Evolutionary conservation across 2,888 invertebrate species (phyloP).

Genomic region (Antheraea assamensis): DNA sequence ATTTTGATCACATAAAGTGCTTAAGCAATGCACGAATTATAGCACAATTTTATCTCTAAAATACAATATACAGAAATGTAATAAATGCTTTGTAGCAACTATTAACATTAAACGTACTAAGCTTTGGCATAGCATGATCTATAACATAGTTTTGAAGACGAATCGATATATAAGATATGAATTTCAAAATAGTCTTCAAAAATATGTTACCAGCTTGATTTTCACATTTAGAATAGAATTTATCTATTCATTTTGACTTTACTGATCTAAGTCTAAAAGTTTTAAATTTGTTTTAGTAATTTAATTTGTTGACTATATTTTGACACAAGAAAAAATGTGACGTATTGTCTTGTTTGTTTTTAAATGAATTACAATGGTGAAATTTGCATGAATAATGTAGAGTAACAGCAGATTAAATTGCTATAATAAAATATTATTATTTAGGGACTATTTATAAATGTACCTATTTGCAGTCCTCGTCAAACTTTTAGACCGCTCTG

Average conservation of each 20-base stretch:
- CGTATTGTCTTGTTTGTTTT: neutral
- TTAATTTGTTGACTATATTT: neutral
- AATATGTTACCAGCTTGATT: constrained; percentile 38
- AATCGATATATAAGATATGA: neutral
- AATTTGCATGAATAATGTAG: neutral
- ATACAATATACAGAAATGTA: neutral
- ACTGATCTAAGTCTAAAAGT: neutral
- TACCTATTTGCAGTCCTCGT: neutral
- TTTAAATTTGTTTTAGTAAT: neutral
- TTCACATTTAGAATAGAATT: constrained; percentile 29
- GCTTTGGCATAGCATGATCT: constrained; percentile 27
- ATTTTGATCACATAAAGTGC: neutral
- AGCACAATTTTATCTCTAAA: neutral
- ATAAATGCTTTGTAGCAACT: neutral
- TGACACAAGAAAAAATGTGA: too few relatives aligned
- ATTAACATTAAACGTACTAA: constrained; percentile 30
- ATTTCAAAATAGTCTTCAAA: constrained; percentile 28
- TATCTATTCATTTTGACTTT: constrained; percentile 37
- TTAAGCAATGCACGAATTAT: constrained; percentile 11
- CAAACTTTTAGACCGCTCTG: too few relatives aligned
- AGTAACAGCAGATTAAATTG: neutral
- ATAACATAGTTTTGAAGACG: constrained; percentile 25
- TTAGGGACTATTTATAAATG: neutral
- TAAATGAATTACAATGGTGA: neutral
- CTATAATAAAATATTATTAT: neutral